phyloP scores from a whole-genome alignment of 2,113 vertebrate genomes.

The Pomatostomus ruficeps region DNA sequence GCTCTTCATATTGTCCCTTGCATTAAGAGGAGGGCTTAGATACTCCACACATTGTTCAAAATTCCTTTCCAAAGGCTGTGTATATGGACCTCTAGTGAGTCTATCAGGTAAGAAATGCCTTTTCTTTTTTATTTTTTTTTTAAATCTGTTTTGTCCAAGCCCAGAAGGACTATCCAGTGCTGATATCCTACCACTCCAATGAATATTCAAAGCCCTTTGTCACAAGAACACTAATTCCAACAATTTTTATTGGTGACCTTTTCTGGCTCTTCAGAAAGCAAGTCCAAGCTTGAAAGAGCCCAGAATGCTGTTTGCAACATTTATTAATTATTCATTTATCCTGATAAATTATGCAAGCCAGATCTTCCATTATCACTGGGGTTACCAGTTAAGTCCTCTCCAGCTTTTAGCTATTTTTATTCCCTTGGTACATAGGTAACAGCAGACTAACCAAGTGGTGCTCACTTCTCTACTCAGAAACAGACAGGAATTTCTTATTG shows the following conservation, averaged over 20 bases:
- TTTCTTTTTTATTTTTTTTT: not conserved
- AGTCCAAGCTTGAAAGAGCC: not conserved
- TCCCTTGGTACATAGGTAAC: not conserved
- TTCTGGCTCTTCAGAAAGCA: not conserved
- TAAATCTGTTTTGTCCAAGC: not conserved
- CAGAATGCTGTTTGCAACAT: not conserved
- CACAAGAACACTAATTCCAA: not conserved
- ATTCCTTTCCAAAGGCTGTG: not conserved
- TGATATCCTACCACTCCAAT: not conserved
- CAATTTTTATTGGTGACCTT: not conserved
- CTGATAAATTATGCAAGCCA: slow-evolving; percentile 17
- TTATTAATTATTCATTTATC: slow-evolving; percentile 4
- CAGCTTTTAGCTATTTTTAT: not conserved
- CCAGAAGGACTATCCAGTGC: not conserved
- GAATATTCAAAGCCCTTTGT: not conserved
- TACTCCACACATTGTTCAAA: not conserved
- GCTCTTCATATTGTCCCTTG: not conserved
- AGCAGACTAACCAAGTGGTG: not conserved
- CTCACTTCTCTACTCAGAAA: not conserved
- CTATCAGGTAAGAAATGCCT: not conserved
- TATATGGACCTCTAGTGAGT: not conserved
- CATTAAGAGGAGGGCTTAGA: not conserved
- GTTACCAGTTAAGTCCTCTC: not conserved
- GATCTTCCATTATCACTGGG: not conserved
- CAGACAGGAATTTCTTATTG: not conserved